Evolutionary conservation across 2,797 vertebrate genomes (phyloP), one percentile per base, ranked within the genome.

Genomic region (Okamejei kenojei): DNA sequence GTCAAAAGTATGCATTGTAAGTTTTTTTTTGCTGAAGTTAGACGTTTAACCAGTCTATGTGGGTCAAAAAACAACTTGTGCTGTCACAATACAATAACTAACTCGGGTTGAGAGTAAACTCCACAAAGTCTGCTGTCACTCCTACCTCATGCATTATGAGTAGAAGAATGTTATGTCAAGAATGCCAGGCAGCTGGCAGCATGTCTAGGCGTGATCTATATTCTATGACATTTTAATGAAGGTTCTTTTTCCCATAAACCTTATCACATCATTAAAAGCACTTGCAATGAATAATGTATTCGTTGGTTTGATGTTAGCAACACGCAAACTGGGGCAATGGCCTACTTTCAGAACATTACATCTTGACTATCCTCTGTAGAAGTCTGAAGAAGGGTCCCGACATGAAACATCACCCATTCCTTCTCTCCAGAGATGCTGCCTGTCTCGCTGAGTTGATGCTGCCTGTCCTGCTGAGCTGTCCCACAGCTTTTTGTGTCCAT

Each of bases 151-250:
- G 84, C 63, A 68, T 68, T 68, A 88, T 88, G 84, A 88, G 63
- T 68, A 88, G 84, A 88, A 21, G 3, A 35, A 68, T 68, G 65
- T 88, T 88, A 88, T 88, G 84, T 35, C n/a, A n/a, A n/a, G 68
- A 88, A 88, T 88, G 61, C 84, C 63, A 35, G 9, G 63, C 84
- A 65, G n/a, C 15, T 32, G n/a, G 84, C 84, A 65, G 61, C 19
- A 68, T 88, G 61, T 88, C 84, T 35, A 88, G 84, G 84, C 68
- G 84, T 68, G 84, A 88, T 88, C 84, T 88, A 88, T 88, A 88
- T 88, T 88, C 84, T 35, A 88, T 88, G 84, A 88, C 84, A 88
- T 88, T 88, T 88, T 88, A 88, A 88, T 88, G 84, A 88, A 88
- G n/a, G 61, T 68, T 68, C n/a, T 35, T 88, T 88, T 68, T 68